phyloP scores from a whole-genome alignment of 92 coral and sea anemone genomes.

The Bergia puertoricense region DNA sequence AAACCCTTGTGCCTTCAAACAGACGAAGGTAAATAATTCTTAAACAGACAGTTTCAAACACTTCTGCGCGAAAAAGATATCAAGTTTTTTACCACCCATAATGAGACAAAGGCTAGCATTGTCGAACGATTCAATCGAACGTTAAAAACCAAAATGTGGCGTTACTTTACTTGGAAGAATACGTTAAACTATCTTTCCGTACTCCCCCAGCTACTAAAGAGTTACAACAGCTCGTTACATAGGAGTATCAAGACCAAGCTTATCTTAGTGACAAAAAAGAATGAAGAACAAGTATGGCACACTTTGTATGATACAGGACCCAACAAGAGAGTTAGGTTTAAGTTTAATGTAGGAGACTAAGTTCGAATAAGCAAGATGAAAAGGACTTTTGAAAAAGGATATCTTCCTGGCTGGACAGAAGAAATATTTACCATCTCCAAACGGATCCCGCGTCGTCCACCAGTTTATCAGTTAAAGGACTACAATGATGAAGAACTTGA shows the following conservation, averaged over 20 bases:
- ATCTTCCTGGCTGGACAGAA: background rate
- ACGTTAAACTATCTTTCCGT: background rate
- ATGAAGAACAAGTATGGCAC: slow-evolving; percentile 28
- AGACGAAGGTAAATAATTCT: no score
- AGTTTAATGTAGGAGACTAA: background rate
- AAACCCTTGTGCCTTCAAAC: no score
- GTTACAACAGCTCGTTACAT: no score
- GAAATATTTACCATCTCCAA: background rate
- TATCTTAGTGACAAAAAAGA: background rate
- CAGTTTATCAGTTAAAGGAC: background rate
- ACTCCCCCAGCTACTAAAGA: background rate
- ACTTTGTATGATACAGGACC: background rate
- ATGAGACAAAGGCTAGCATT: background rate
- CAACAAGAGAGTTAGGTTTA: background rate
- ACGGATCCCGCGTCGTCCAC: background rate
- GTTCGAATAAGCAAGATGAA: no score
- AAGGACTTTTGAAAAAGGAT: no score
- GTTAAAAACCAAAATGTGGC: no score
- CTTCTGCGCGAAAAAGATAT: background rate
- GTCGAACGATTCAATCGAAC: no score
- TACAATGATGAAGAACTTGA: background rate
- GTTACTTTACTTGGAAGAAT: background rate
- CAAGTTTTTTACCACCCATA: background rate
- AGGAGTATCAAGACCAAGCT: no score
- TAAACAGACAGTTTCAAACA: background rate